phyloP scores from a whole-genome alignment of 2,797 vertebrate genomes.

The Ciconia nigra region DNA sequence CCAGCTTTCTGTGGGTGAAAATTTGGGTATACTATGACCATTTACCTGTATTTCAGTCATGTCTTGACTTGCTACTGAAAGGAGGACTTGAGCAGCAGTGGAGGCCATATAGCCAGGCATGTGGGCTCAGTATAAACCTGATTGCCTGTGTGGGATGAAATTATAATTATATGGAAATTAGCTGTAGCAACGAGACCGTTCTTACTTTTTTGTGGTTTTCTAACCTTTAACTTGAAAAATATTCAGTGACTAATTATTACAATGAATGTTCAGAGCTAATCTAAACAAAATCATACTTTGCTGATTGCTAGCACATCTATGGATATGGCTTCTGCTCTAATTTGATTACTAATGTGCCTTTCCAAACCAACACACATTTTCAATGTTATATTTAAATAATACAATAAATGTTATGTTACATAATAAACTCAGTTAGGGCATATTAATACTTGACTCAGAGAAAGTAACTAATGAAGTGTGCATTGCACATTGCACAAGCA shows the following conservation, averaged over 20 bases:
- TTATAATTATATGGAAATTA: neutral
- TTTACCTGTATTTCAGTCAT: neutral
- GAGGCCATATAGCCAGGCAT: neutral
- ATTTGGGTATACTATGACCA: neutral
- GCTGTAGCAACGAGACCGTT: neutral
- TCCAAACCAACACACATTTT: neutral
- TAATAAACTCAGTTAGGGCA: neutral
- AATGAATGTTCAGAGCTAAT: neutral
- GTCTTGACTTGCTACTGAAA: neutral
- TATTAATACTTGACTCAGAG: neutral
- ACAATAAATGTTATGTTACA: neutral
- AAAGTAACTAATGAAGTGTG: neutral
- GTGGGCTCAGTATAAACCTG: neutral
- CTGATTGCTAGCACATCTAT: neutral
- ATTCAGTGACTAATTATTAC: neutral
- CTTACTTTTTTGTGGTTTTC: neutral
- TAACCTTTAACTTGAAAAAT: slow-evolving; percentile 11
- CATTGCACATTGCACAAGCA: neutral
- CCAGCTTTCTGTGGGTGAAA: neutral
- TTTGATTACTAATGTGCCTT: slow-evolving; percentile 33
- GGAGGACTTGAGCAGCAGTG: neutral
- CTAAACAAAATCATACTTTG: neutral
- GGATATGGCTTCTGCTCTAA: slow-evolving; percentile 1
- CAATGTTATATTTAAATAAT: neutral
- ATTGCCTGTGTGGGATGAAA: neutral